phyloP scores from a whole-genome alignment of 1,140 invertebrate species.

The Nixonia krombeini region DNA sequence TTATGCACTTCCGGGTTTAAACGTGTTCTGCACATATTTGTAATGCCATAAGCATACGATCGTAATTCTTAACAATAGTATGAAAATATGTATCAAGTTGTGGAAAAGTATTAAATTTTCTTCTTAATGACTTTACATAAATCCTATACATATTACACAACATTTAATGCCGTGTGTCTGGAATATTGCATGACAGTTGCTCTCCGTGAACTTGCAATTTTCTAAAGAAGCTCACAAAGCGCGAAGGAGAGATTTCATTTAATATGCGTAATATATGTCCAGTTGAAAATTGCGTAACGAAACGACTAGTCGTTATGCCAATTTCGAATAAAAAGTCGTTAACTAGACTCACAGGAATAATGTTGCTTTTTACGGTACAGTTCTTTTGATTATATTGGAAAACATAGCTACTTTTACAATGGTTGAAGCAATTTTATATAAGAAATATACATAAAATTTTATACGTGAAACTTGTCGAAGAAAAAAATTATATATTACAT shows the following conservation, averaged over 20 bases:
- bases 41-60: no score
- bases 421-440: neutral
- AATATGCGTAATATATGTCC: conserved; percentile 28
- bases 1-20: conserved; percentile 42
- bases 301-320: conserved; percentile 25
- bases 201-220: conserved; percentile 14
- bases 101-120: no score
- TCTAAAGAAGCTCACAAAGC: conserved; percentile 35
- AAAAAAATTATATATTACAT: no score
- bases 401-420: neutral
- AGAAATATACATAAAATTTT: neutral
- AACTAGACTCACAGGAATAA: conserved; percentile 11
- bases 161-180: conserved; percentile 13
- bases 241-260: conserved; percentile 37
- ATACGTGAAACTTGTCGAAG: no score
- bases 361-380: conserved; percentile 7
- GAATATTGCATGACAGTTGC: conserved; percentile 15
- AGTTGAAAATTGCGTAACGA: conserved; percentile 37
- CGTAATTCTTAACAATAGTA: no score
- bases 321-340: conserved; percentile 27
- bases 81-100: no score
- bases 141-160: no score
- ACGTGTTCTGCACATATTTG: no score
- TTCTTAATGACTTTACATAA: no score
- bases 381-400: conserved; percentile 17